A percentile compares a stretch with the other conserved stretches of the same genome.
Evolutionary conservation across 2,113 vertebrate genomes (phyloP).

Genomic region (Prunella fulvescens): DNA sequence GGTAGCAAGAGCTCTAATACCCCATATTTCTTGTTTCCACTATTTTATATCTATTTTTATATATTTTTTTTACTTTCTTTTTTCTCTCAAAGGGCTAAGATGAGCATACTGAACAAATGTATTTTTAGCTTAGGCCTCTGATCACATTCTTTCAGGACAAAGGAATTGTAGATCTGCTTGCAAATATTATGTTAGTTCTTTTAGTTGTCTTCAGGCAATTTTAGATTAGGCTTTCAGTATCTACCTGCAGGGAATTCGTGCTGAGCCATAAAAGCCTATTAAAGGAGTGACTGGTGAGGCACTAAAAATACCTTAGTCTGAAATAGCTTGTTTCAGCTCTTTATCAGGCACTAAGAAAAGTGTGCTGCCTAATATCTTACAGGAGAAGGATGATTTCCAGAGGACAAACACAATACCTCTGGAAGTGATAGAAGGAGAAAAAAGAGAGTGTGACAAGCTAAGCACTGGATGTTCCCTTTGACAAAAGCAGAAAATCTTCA

Average conservation of each 20-base stretch:
- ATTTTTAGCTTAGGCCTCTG: constrained; percentile 23
- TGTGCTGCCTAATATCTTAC: neutral
- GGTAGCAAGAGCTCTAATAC: neutral
- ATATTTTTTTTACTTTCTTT: neutral
- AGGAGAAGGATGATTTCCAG: neutral
- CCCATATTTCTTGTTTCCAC: neutral
- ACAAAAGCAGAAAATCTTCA: neutral
- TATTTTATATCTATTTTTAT: neutral
- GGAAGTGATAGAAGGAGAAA: neutral
- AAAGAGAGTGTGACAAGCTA: neutral
- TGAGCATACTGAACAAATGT: neutral
- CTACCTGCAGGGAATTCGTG: constrained; percentile 37
- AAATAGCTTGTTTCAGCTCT: constrained; percentile 42
- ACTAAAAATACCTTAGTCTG: constrained; percentile 48
- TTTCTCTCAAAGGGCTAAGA: neutral
- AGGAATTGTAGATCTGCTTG: neutral
- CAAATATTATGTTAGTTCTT: constrained; percentile 19
- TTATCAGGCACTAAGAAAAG: constrained; percentile 7
- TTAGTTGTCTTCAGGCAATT: constrained; percentile 27
- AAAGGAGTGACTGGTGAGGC: constrained; percentile 2
- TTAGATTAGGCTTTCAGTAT: constrained; percentile 25
- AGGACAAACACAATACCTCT: constrained; percentile 7
- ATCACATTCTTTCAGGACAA: constrained; percentile 15
- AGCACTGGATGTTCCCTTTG: neutral
- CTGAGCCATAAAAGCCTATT: constrained; percentile 49